phyloP scores from a whole-genome alignment of 2,888 invertebrate species.

The Liopterus haemorrhoidalis region DNA sequence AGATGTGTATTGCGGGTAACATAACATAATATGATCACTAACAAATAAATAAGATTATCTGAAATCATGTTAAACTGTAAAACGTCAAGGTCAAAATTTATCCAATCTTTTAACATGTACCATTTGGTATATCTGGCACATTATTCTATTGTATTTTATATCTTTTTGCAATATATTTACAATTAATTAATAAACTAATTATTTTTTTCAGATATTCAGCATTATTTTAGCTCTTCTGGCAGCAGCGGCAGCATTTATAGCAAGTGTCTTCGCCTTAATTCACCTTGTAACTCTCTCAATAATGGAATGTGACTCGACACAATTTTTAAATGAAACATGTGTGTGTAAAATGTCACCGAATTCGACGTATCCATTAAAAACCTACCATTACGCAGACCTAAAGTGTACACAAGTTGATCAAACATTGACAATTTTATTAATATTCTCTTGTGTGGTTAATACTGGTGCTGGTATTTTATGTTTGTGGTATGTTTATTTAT shows the following conservation, averaged over 20 bases:
- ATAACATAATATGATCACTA: too few species aligned
- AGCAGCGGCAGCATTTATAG: constrained; percentile 42
- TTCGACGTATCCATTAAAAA: constrained; percentile 29
- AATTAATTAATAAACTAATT: constrained; percentile 13
- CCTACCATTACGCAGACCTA: constrained; percentile 46
- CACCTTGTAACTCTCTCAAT: constrained; percentile 43
- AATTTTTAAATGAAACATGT: constrained; percentile 43
- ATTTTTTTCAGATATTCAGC: constrained; percentile 43
- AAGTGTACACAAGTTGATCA: constrained; percentile 45
- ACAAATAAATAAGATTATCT: too few species aligned
- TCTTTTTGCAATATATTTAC: not conserved
- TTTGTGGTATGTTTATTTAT: constrained; percentile 45
- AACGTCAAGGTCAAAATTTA: too few species aligned
- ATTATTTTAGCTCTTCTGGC: constrained; percentile 43
- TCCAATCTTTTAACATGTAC: too few species aligned
- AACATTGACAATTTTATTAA: constrained; percentile 41
- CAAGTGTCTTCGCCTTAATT: constrained; percentile 42
- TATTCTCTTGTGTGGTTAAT: constrained; percentile 43
- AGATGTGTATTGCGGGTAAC: too few species aligned
- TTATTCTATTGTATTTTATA: too few species aligned
- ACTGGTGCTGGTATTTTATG: constrained; percentile 42
- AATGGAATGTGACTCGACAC: constrained; percentile 43
- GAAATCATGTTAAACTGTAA: too few species aligned
- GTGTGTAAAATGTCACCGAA: constrained; percentile 39
- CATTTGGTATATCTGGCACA: too few species aligned